Conservation (phyloP, 2,888 invertebrate genomes). For the Epistrophella euchroma region DNA sequence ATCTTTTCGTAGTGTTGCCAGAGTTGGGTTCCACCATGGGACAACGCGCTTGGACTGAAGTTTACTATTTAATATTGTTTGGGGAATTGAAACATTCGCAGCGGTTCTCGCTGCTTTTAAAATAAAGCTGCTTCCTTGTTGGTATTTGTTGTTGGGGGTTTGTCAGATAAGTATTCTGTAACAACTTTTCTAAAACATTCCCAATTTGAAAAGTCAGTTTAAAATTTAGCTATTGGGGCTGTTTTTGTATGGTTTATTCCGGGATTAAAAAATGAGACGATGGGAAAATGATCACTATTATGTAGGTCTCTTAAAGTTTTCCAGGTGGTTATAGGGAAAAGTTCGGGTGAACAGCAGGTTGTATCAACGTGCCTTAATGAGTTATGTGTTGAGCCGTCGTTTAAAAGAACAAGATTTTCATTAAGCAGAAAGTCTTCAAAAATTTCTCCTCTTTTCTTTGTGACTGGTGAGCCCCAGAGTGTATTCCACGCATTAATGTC, state of each 20-base stretch:
- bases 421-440: slow-evolving; percentile 25
- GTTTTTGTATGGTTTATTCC: neutral
- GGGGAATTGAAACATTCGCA: slow-evolving; percentile 10
- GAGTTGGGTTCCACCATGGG: slow-evolving; percentile 8
- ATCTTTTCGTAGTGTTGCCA: slow-evolving; percentile 5
- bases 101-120: slow-evolving; percentile 27
- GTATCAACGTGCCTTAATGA: slow-evolving; percentile 46
- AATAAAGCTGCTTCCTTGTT: slow-evolving; percentile 15
- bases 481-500: slow-evolving; percentile 21
- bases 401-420: slow-evolving; percentile 2
- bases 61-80: slow-evolving; percentile 2
- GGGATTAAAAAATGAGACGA: neutral
- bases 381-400: slow-evolving; percentile 39
- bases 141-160: neutral
- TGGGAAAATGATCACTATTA: slow-evolving; percentile 52
- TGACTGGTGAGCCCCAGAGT: slow-evolving; percentile 22
- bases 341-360: slow-evolving; percentile 34
- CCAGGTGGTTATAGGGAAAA: slow-evolving; percentile 32
- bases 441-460: slow-evolving; percentile 12
- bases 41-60: neutral
- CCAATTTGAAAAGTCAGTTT: slow-evolving; percentile 5
- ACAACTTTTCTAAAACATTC: neutral
- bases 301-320: slow-evolving; percentile 29
- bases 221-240: neutral
- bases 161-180: slow-evolving; percentile 10